phyloP scores from a whole-genome alignment of 2,888 invertebrate genomes.

The Caenorhabditis sp. region DNA sequence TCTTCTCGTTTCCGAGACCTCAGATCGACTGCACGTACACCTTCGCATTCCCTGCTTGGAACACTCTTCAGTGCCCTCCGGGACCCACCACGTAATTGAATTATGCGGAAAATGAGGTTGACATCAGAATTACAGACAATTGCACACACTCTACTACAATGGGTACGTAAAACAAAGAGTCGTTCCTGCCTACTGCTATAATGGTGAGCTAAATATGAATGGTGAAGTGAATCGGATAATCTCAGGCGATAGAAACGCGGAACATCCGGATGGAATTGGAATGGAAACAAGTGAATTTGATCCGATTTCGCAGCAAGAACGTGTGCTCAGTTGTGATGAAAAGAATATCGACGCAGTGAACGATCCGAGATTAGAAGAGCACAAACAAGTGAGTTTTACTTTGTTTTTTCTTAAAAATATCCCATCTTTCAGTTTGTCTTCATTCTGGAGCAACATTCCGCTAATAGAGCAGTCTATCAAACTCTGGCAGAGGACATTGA shows the following conservation, averaged over 20 bases:
- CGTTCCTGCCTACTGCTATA: slow-evolving; percentile 33
- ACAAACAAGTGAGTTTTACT: slow-evolving; percentile 20
- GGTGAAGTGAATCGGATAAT: neutral
- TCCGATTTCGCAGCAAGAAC: slow-evolving; percentile 10
- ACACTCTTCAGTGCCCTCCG: slow-evolving; percentile 39
- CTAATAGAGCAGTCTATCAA: slow-evolving; percentile 19
- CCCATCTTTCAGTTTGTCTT: slow-evolving; percentile 34
- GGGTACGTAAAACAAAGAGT: slow-evolving; percentile 23
- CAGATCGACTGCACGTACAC: slow-evolving; percentile 47
- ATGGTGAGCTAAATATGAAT: slow-evolving; percentile 5
- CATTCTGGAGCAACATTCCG: slow-evolving; percentile 38
- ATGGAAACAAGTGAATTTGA: neutral
- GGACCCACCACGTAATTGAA: slow-evolving; percentile 39
- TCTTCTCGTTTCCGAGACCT: slow-evolving; percentile 12
- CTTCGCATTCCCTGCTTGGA: slow-evolving; percentile 36
- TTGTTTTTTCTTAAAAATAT: neutral
- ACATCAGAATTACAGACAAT: slow-evolving; percentile 34
- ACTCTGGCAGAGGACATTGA: slow-evolving; percentile 27
- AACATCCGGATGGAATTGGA: slow-evolving; percentile 20
- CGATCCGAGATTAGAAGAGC: slow-evolving; percentile 29
- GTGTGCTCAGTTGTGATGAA: slow-evolving; percentile 1
- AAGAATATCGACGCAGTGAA: slow-evolving; percentile 28
- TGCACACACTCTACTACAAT: slow-evolving; percentile 32
- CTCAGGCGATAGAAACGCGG: slow-evolving; percentile 26
- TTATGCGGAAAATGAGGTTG: neutral